Base-by-base conservation (phyloP, 2,888 invertebrate genomes). In the Malachius bipustulatus region DNA sequence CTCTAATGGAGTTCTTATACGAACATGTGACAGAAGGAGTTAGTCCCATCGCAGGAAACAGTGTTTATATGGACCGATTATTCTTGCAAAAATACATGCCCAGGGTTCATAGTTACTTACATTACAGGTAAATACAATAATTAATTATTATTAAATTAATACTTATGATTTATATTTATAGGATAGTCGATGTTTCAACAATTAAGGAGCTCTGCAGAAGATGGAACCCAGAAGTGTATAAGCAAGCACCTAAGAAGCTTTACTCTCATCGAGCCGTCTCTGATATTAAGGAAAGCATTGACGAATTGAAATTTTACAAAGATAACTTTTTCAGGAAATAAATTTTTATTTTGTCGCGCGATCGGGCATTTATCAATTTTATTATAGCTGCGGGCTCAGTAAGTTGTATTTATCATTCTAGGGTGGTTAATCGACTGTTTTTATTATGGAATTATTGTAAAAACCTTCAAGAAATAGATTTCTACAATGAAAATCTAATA, bases 131-230 rank as follows among this genome's bases (percentile, higher is more conserved):
- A n/a, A n/a, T n/a, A n/a, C n/a, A n/a, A n/a, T n/a, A 38, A 6
- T 8, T 37, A 19, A 26, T 4, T 34, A 24, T 27, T 11, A 16
- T n/a, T 30, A 4, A 11, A 14, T n/a, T 15, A 10, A 30, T 91
- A 96, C 58, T 93, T 96, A 60, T n/a, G n/a, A n/a, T n/a, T n/a
- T n/a, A n/a, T n/a, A n/a, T n/a, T n/a, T n/a, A n/a, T n/a, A 73
- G 96, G 49, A 80, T 89, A 29, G 77, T 98, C 42, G 97, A 97
- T 67, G 91, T 94, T 2, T 87, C 85, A 19, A 75, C 85, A 0
- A 63, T 97, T 11, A 94, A 93, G 58, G 93, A 94, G 61, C 57
- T 96, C 34, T 74, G 70, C 8, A 71, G 69, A 44, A 61, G 83
- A 10, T 96, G 94, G 93, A 77, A 77, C 59, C 72, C 73, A 2